Conservation (phyloP, 2,797 vertebrate species). For the Notamacropus eugenii region DNA sequence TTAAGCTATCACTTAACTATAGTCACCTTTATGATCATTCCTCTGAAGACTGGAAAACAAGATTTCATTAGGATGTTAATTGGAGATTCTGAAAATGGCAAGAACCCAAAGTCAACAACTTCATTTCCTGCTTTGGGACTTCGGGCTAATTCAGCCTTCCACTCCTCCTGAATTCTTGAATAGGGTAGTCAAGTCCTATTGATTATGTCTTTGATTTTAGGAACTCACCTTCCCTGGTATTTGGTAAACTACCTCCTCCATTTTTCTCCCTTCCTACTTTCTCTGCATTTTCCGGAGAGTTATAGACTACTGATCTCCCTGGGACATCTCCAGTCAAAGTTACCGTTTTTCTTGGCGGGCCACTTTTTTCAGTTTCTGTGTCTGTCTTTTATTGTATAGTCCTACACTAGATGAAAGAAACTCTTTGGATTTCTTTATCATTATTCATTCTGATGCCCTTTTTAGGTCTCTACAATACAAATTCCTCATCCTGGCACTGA, state of each 20-base stretch:
- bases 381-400: background rate
- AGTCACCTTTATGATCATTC: conserved; percentile 7
- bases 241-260: background rate
- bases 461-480: background rate
- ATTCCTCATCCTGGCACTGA: background rate
- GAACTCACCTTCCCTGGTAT: background rate
- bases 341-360: background rate
- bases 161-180: background rate
- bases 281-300: background rate
- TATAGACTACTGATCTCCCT: background rate
- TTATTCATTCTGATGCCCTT: background rate
- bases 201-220: background rate
- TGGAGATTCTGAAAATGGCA: background rate
- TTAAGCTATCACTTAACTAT: background rate
- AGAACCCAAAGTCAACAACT: background rate
- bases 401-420: background rate
- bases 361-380: background rate
- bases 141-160: background rate
- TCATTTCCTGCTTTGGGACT: background rate
- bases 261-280: background rate
- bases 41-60: conserved; percentile 19
- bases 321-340: background rate
- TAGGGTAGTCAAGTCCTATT: background rate
- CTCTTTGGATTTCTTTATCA: background rate
- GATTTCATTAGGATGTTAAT: background rate